Evolutionary conservation across 2,888 invertebrate species (phyloP), one percentile per base, ranked within the genome.

Genomic region (Aphelenchoides bicaudatus): DNA sequence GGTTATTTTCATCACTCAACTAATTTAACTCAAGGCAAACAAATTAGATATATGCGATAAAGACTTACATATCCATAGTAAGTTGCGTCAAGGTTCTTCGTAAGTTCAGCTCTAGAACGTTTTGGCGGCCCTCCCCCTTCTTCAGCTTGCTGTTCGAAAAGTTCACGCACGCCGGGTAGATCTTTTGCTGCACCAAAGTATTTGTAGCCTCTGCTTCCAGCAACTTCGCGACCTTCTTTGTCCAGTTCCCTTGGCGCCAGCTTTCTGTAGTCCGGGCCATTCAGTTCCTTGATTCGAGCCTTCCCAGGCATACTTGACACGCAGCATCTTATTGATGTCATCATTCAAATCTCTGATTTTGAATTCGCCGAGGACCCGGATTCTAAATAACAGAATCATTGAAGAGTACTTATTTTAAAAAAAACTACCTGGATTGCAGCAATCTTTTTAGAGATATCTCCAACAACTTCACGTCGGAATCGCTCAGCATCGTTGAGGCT

Each of bases 51-150:
- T n/a, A n/a, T n/a, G n/a, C n/a, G n/a, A n/a, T n/a, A n/a, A n/a
- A n/a, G n/a, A n/a, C n/a, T n/a, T 60, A 68, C 59, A 30, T 64
- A 73, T 0, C 98, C 98, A 82, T 98, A 99, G 82, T 98, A 98
- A 81, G 93, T 92, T 0, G 96, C 94, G 82, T 98, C 96, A 37
- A 99, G 90, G 78, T 94, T 89, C 71, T 91, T 88, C 93, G 96
- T 94, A 51, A 99, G 84, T 80, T 99, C 96, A 0, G 90, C 91
- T 53, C 96, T 86, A 0, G 92, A 91, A 57, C 68, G 65, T 13
- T 47, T 29, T 29, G 56, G 30, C 16, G 51, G 46, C 21, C 61
- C 54, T 52, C 71, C 72, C 10, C 50, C 53, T 16, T 64, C 57
- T n/a, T 70, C 68, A 6, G 65, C 52, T 2, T 60, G 64, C 31